Percentiles rank a stretch among this genome's conserved stretches.
These are phyloP conservation scores for Myotis lucifugus DNA, from an alignment of 2,113 vertebrate species.

Conservation along the genomic window DNA sequence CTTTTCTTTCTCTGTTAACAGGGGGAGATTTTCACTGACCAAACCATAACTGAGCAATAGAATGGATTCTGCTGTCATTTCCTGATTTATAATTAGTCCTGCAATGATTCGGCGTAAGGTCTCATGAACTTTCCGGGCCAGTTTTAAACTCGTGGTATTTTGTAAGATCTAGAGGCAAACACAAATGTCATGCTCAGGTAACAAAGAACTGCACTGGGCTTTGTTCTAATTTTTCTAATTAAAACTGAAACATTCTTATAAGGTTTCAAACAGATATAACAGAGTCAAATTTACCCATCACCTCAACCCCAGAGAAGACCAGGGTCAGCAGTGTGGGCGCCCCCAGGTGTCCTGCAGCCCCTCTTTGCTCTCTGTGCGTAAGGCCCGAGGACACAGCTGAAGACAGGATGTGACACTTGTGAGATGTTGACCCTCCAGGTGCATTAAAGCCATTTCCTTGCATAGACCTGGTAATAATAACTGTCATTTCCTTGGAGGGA, in stretches of 20 bases:
- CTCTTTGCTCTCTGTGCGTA: background rate
- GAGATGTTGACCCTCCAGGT: background rate
- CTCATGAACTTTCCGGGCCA: constrained; percentile 91
- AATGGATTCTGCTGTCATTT: constrained; percentile 89
- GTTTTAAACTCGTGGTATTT: constrained; percentile 91
- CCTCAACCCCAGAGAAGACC: background rate
- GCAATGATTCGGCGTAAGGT: constrained; percentile 90
- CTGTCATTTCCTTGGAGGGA: background rate
- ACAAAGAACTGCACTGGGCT: background rate
- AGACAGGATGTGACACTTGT: background rate
- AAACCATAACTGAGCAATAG: constrained; percentile 94
- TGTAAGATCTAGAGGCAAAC: constrained; percentile 90
- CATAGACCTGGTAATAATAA: background rate
- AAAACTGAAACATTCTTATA: background rate
- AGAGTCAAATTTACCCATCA: background rate
- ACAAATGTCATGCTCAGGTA: background rate
- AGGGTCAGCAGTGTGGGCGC: too few relatives aligned
- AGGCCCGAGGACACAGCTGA: background rate
- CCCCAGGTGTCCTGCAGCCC: too few relatives aligned
- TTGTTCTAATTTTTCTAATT: background rate
- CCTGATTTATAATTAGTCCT: constrained; percentile 91
- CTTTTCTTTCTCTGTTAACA: constrained; percentile 94
- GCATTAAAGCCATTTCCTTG: background rate
- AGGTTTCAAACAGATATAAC: background rate
- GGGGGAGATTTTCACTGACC: constrained; percentile 94